Conservation (phyloP, 2,113 vertebrate species). For the Bungarus multicinctus region DNA sequence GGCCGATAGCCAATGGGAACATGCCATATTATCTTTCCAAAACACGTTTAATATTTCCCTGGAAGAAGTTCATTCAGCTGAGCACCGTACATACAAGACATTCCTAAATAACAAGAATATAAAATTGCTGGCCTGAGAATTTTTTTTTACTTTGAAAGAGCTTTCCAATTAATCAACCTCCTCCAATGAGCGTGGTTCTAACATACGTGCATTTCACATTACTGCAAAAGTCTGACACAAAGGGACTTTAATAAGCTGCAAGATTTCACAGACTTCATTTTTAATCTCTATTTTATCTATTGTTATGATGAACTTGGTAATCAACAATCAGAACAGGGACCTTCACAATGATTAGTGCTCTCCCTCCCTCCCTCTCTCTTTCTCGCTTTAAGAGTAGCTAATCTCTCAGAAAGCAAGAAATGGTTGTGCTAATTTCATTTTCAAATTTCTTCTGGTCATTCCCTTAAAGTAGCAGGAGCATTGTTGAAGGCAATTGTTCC, state of each 20-base stretch:
- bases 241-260: neutral
- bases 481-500: neutral
- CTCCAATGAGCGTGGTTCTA: constrained; percentile 18
- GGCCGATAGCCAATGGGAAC: neutral
- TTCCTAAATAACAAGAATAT: neutral
- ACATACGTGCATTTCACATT: neutral
- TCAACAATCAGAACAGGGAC: neutral
- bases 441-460: neutral
- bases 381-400: neutral
- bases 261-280: neutral
- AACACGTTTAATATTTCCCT: neutral
- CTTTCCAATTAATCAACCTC: constrained; percentile 4
- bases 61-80: neutral
- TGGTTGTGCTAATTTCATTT: neutral
- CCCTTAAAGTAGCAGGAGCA: neutral
- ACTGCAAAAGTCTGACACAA: neutral
- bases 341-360: neutral
- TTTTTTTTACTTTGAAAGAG: neutral
- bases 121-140: neutral
- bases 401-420: neutral
- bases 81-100: neutral
- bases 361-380: neutral
- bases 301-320: neutral
- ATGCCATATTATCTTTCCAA: neutral
- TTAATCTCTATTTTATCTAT: neutral